phyloP scores from a whole-genome alignment of 2,797 vertebrate genomes.

The Balearica regulorum region DNA sequence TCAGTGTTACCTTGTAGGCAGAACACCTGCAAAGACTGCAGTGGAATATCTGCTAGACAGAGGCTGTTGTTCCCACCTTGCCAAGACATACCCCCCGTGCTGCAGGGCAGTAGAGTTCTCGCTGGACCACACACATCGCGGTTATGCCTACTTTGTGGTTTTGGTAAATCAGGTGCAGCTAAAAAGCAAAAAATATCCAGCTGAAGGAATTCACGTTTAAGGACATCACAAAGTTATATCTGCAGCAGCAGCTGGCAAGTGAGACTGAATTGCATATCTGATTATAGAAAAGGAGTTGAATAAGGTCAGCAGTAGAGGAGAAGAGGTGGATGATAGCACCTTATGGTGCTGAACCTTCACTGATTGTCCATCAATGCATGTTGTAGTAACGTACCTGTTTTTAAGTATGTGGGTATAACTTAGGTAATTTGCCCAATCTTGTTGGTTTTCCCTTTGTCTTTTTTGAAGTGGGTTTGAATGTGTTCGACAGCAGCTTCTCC shows the following conservation, averaged over 20 bases:
- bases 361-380: neutral
- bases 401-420: neutral
- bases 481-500: neutral
- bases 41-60: neutral
- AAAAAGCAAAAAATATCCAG: neutral
- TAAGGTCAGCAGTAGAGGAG: neutral
- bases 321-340: neutral
- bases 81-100: fast-evolving
- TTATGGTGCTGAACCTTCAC: neutral
- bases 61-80: neutral
- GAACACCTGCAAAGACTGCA: neutral
- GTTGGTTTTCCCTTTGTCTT: neutral
- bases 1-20: neutral
- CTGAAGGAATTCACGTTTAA: neutral
- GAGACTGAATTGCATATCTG: neutral
- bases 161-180: neutral
- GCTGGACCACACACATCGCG: neutral
- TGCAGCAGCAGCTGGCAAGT: neutral
- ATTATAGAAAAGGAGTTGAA: neutral
- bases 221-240: neutral
- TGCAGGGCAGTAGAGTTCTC: neutral
- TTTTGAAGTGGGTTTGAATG: neutral
- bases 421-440: neutral
- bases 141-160: neutral
- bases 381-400: neutral